Percentiles rank a stretch among this genome's conserved stretches.
Conservation (phyloP, 1,140 invertebrate species). For the Aphaenogaster rudis region DNA sequence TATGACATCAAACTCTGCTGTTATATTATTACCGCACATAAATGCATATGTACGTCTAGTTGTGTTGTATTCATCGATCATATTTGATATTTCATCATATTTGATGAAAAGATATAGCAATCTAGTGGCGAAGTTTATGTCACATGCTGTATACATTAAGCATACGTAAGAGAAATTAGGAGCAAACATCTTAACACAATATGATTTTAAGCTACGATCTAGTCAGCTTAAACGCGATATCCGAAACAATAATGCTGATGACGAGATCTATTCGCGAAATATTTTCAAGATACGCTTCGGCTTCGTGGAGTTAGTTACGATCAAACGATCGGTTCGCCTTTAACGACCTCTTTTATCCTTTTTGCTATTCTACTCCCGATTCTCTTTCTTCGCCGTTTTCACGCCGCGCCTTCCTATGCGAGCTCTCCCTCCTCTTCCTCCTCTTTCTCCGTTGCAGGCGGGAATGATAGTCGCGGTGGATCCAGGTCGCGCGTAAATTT, state of each 20-base stretch:
- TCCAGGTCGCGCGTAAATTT: constrained; percentile 79
- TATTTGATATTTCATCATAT: too few species aligned
- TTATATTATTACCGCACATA: background rate
- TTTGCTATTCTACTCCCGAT: constrained; percentile 23
- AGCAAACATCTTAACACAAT: background rate
- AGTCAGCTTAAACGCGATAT: background rate
- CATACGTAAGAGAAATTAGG: background rate
- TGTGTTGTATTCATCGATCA: too few species aligned
- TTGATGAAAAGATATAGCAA: background rate
- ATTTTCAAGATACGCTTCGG: background rate
- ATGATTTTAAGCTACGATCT: background rate
- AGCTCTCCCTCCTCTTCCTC: background rate
- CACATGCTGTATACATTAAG: background rate
- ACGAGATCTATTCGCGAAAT: constrained; percentile 13
- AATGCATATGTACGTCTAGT: background rate
- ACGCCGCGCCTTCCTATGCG: background rate
- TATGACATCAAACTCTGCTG: background rate
- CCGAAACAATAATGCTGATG: background rate
- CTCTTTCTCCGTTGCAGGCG: constrained; percentile 24
- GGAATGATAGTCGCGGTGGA: constrained; percentile 69
- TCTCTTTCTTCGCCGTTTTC: constrained; percentile 20
- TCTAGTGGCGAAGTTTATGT: constrained; percentile 5
- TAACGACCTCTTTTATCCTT: constrained; percentile 48
- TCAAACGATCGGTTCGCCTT: constrained; percentile 64
- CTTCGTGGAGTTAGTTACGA: constrained; percentile 50